Conservation (phyloP, 1,140 invertebrate species). For the Drosophila triauraria region DNA sequence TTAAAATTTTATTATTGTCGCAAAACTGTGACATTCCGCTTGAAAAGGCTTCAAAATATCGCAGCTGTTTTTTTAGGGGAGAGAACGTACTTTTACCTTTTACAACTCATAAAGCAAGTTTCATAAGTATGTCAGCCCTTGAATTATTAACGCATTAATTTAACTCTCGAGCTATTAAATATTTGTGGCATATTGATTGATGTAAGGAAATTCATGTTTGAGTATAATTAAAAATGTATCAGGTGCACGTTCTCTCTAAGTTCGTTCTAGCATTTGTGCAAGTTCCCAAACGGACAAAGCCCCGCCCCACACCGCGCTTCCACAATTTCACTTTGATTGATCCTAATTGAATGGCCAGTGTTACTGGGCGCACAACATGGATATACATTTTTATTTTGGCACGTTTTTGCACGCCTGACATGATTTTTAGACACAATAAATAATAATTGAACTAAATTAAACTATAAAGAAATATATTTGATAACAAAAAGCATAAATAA, state of each 20-base stretch:
- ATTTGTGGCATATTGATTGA: constrained; percentile 51
- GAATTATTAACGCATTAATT: constrained; percentile 6
- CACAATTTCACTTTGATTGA: constrained; percentile 52
- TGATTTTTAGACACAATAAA: constrained; percentile 29
- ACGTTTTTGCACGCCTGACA: constrained; percentile 75
- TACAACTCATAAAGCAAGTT: constrained; percentile 1
- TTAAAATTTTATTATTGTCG: constrained; percentile 1
- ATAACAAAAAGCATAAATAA: not conserved
- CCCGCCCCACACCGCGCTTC: constrained; percentile 1
- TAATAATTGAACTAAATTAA: not conserved
- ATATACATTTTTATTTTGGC: constrained; percentile 33
- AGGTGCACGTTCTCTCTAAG: constrained; percentile 1
- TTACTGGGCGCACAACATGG: constrained; percentile 11
- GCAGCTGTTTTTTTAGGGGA: constrained; percentile 48
- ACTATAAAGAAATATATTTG: not conserved
- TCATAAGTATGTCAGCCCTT: not conserved
- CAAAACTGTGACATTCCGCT: constrained; percentile 2
- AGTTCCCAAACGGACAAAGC: constrained; percentile 31
- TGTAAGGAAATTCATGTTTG: constrained; percentile 36
- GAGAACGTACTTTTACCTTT: constrained; percentile 5
- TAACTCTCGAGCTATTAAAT: constrained; percentile 20
- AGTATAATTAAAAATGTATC: constrained; percentile 34
- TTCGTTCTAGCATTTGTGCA: constrained; percentile 21
- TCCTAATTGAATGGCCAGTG: constrained; percentile 60
- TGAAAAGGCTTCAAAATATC: constrained; percentile 9